Percentiles rank a stretch among this genome's conserved stretches.
These are phyloP conservation scores for Epsilonema sp. DNA, from an alignment of 2,888 invertebrate genomes.

Conservation along the genomic window DNA sequence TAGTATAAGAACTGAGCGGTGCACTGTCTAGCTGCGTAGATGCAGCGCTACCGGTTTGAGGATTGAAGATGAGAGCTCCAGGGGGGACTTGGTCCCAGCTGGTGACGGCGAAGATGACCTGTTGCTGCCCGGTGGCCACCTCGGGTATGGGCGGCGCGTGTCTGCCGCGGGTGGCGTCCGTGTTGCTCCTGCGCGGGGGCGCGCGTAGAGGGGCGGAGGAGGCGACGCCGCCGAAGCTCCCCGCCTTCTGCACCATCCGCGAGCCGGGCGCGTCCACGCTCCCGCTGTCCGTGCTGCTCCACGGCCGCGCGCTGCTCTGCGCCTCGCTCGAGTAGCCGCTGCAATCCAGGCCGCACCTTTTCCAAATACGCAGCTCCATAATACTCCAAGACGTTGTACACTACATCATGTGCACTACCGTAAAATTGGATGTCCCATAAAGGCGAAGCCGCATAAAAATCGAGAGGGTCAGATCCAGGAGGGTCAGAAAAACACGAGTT, in stretches of 20 bases:
- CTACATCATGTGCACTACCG: no score
- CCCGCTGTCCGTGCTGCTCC: neutral
- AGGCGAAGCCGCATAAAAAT: no score
- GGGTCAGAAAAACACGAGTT: no score
- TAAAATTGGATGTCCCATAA: no score
- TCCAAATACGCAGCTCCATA: no score
- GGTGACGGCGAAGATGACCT: constrained; percentile 6
- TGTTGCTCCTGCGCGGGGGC: neutral
- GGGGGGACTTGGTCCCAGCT: constrained; percentile 4
- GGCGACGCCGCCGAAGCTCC: constrained; percentile 9
- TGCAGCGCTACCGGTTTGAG: constrained; percentile 1
- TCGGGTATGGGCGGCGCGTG: constrained; percentile 8
- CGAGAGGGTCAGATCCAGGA: no score
- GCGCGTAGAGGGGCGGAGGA: no score
- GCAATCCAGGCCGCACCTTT: no score
- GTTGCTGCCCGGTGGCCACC: neutral
- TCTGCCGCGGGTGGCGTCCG: no score
- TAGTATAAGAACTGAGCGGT: no score
- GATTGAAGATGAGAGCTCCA: constrained; percentile 5
- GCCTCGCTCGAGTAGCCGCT: neutral
- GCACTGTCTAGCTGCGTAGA: no score
- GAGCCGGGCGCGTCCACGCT: neutral
- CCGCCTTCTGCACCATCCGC: constrained; percentile 7
- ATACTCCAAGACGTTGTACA: no score
- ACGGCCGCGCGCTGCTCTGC: neutral